These are phyloP conservation scores for Taenioides sp. DNA, from an alignment of 2,797 vertebrate species.

Conservation along the genomic window DNA sequence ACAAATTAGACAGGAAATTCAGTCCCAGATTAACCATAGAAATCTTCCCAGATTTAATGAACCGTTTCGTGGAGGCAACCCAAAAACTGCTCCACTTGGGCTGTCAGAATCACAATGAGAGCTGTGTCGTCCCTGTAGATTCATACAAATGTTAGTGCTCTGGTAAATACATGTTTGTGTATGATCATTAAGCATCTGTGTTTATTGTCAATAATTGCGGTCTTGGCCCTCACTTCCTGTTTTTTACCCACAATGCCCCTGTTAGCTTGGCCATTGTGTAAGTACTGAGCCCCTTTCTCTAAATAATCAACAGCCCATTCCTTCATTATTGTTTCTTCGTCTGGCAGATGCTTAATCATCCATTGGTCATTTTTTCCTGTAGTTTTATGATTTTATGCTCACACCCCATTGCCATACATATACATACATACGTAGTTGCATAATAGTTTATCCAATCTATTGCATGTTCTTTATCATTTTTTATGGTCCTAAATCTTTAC, in stretches of 20 bases:
- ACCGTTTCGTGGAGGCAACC: slow-evolving; percentile 32
- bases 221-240: slow-evolving; percentile 77
- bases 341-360: slow-evolving; percentile 26
- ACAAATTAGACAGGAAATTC: slow-evolving; percentile 59
- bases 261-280: slow-evolving; percentile 98
- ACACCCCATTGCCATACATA: slow-evolving; percentile 3
- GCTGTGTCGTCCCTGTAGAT: slow-evolving; percentile 21
- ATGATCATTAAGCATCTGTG: slow-evolving; percentile 63
- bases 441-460: not conserved
- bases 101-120: slow-evolving; percentile 27
- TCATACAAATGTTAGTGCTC: slow-evolving; percentile 21
- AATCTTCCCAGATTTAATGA: slow-evolving; percentile 53
- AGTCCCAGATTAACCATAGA: slow-evolving; percentile 51
- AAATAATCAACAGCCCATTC: slow-evolving; percentile 46
- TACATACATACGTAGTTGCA: not conserved
- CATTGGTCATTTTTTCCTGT: slow-evolving; percentile 11
- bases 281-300: slow-evolving; percentile 77
- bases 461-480: not conserved
- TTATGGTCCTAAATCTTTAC: not conserved
- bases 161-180: slow-evolving; percentile 20
- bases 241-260: slow-evolving; percentile 82
- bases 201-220: slow-evolving; percentile 59
- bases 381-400: not conserved
- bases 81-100: slow-evolving; percentile 21
- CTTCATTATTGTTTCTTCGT: slow-evolving; percentile 31